Evolutionary conservation across 2,888 invertebrate genomes (phyloP).

Genomic region (Troides oblongomaculatus): DNA sequence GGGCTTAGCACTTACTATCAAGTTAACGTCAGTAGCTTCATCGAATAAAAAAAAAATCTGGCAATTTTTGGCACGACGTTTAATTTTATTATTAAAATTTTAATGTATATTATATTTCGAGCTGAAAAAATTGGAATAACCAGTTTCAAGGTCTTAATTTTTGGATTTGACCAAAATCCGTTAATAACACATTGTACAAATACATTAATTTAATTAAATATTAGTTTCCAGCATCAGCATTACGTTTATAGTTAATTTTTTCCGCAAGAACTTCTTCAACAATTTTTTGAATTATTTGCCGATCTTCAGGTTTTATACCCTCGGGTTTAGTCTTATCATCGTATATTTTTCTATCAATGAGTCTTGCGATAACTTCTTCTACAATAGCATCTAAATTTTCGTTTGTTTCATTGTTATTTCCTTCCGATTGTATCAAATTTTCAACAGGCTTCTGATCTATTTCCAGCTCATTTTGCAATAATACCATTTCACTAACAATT

Average conservation of each 20-base stretch:
- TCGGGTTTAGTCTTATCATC: conserved; percentile 76
- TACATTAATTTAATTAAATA: not conserved
- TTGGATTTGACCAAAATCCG: no score
- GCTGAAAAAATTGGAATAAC: no score
- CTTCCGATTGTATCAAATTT: conserved; percentile 35
- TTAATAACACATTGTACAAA: conserved; percentile 1
- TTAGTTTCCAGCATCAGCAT: conserved; percentile 12
- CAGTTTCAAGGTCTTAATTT: no score
- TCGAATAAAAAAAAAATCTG: no score
- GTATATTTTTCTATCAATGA: conserved; percentile 76
- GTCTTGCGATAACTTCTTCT: conserved; percentile 70
- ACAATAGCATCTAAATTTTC: conserved; percentile 71
- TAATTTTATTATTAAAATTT: no score
- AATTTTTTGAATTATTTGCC: conserved; percentile 69
- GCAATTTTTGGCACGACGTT: not conserved
- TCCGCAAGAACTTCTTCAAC: conserved; percentile 72
- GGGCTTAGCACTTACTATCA: no score
- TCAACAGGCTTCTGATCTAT: conserved; percentile 29
- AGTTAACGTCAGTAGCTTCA: no score
- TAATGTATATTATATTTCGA: no score
- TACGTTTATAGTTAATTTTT: conserved; percentile 56
- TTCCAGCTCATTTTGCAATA: conserved; percentile 20
- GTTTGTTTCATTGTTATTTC: conserved; percentile 45
- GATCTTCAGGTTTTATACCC: conserved; percentile 68
- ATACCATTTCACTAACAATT: conserved; percentile 56